phyloP scores from a whole-genome alignment of 2,888 invertebrate species.

The Sinhomidia bicolor region DNA sequence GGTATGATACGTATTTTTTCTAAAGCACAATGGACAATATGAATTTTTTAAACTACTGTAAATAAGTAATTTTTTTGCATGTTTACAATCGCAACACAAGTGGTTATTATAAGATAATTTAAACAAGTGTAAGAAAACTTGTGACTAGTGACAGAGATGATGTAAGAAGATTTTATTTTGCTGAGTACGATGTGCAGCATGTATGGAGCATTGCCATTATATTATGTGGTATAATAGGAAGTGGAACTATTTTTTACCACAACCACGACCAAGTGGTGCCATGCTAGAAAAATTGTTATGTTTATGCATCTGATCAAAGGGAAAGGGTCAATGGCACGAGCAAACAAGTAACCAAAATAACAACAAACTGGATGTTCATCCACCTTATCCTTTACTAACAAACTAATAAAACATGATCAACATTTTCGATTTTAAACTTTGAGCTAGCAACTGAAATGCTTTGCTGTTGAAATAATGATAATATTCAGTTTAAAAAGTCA shows the following conservation, averaged over 20 bases:
- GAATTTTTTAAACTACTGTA: too few species aligned
- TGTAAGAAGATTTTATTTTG: neutral
- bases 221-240: neutral
- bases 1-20: too few species aligned
- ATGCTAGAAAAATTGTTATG: neutral
- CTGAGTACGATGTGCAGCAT: neutral
- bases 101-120: neutral
- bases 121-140: neutral
- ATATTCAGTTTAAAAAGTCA: too few species aligned
- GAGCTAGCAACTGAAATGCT: too few species aligned
- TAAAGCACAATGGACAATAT: too few species aligned
- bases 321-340: slow-evolving; percentile 58
- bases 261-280: neutral
- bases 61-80: too few species aligned
- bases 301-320: slow-evolving; percentile 32
- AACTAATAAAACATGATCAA: neutral
- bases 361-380: slow-evolving; percentile 16
- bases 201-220: too few species aligned
- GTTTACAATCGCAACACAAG: neutral
- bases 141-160: neutral
- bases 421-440: neutral
- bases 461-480: too few species aligned
- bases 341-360: slow-evolving; percentile 36
- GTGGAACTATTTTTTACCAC: neutral
- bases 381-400: too few species aligned